Percentiles rank a stretch among this genome's conserved stretches.
Conservation (phyloP, 2,113 vertebrate species). For the Actenoides lindsayi region DNA sequence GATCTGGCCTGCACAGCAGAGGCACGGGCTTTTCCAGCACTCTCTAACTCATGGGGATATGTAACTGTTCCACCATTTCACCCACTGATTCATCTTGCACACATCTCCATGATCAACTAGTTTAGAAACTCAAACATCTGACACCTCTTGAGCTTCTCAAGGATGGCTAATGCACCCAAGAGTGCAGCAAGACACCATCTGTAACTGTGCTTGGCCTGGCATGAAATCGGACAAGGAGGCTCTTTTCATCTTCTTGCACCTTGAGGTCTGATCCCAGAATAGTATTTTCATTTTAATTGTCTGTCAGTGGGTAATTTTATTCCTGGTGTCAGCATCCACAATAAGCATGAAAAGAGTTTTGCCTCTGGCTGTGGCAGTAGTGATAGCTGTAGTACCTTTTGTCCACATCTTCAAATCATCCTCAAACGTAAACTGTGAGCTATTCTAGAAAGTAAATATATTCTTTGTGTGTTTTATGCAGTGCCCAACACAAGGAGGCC, state of each 20-base stretch:
- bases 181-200: background rate
- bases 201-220: background rate
- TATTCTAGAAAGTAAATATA: background rate
- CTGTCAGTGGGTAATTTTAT: constrained; percentile 9
- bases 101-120: background rate
- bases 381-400: background rate
- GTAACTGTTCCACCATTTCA: background rate
- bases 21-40: background rate
- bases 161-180: background rate
- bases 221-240: constrained; percentile 10
- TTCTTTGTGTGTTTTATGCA: constrained; percentile 1
- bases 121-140: background rate
- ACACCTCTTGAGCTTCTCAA: background rate
- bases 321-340: constrained; percentile 12
- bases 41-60: background rate
- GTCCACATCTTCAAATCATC: background rate
- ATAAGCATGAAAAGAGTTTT: background rate
- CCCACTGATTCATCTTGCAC: background rate
- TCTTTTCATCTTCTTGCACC: background rate
- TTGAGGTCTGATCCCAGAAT: constrained; percentile 5
- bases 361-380: background rate
- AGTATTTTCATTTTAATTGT: constrained; percentile 36
- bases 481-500: background rate
- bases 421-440: background rate
- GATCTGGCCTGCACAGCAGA: background rate